Conservation (phyloP, 2,113 vertebrate species). For the Numida meleagris region DNA sequence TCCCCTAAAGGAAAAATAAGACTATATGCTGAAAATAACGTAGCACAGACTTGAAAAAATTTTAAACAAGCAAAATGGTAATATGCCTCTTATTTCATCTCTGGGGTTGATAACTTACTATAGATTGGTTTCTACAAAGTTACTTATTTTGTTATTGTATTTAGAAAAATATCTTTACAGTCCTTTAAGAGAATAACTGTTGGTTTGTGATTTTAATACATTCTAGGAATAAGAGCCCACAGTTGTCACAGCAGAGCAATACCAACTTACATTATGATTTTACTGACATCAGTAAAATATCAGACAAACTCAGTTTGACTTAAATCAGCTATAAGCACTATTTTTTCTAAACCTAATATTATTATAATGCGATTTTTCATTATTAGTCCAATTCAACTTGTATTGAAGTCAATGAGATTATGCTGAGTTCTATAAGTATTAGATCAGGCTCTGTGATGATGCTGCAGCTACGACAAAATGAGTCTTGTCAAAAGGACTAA, state of each 20-base stretch:
- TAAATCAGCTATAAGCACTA: slow-evolving; percentile 68
- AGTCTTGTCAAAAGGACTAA: slow-evolving; percentile 40
- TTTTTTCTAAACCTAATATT: slow-evolving; percentile 63
- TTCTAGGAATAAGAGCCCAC: slow-evolving; percentile 4
- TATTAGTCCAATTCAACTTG: slow-evolving; percentile 70
- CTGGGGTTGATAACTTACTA: neutral
- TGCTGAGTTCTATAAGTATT: slow-evolving; percentile 56
- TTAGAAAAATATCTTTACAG: neutral
- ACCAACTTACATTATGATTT: slow-evolving; percentile 54
- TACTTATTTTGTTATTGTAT: slow-evolving; percentile 3
- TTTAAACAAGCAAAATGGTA: neutral
- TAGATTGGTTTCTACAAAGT: neutral
- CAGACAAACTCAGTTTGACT: slow-evolving; percentile 65
- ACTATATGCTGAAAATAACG: slow-evolving; percentile 1
- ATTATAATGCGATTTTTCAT: slow-evolving; percentile 67
- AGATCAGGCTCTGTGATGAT: slow-evolving; percentile 42
- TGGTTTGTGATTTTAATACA: slow-evolving; percentile 54
- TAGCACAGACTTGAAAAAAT: neutral
- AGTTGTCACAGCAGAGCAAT: slow-evolving; percentile 54
- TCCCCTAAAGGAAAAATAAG: slow-evolving; percentile 7
- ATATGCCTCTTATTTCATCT: neutral
- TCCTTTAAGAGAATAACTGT: neutral
- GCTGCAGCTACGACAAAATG: slow-evolving; percentile 30
- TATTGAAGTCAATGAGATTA: slow-evolving; percentile 69
- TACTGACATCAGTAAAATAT: slow-evolving; percentile 69